Evolutionary conservation across 1,140 invertebrate genomes (phyloP).

Genomic region (Centruroides vittatus): DNA sequence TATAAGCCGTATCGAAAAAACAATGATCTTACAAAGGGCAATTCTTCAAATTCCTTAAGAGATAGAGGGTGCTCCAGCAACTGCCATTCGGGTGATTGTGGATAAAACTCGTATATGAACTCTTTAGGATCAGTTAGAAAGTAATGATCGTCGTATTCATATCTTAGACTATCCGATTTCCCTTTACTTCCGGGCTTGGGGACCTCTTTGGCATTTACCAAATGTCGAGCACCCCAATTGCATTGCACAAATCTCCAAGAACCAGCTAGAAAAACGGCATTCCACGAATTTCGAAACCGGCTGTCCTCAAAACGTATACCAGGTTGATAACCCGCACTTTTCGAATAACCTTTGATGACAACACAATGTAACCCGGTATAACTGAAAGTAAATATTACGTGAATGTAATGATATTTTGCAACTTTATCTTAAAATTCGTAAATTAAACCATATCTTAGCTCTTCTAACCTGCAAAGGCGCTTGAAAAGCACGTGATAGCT

Average conservation of each 20-base stretch:
- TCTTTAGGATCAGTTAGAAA: constrained; percentile 96
- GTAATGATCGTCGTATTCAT: constrained; percentile 99
- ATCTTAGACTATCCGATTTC: constrained; percentile 44
- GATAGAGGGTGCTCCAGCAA: constrained; percentile 84
- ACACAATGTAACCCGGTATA: constrained; percentile 97
- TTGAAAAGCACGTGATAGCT: constrained; percentile 99
- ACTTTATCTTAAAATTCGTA: no score
- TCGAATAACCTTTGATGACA: constrained; percentile 97
- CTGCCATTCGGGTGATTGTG: constrained; percentile 92
- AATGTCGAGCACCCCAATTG: constrained; percentile 95
- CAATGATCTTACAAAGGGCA: constrained; percentile 93
- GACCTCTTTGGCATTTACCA: constrained; percentile 89
- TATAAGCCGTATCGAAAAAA: constrained; percentile 97
- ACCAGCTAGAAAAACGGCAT: constrained; percentile 92
- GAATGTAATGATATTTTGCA: not conserved
- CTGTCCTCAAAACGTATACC: constrained; percentile 92
- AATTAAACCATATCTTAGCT: no score
- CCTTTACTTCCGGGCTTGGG: constrained; percentile 54
- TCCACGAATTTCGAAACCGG: constrained; percentile 96
- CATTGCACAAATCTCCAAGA: constrained; percentile 98
- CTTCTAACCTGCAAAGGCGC: constrained; percentile 43
- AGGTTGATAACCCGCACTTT: constrained; percentile 95
- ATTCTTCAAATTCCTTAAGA: constrained; percentile 85
- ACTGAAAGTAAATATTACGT: constrained; percentile 37
- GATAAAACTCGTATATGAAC: constrained; percentile 99